A percentile compares a stretch with the other conserved stretches of the same genome.
These are phyloP conservation scores for Colletes gigas DNA, from an alignment of 1,140 invertebrate species.

Conservation along the genomic window DNA sequence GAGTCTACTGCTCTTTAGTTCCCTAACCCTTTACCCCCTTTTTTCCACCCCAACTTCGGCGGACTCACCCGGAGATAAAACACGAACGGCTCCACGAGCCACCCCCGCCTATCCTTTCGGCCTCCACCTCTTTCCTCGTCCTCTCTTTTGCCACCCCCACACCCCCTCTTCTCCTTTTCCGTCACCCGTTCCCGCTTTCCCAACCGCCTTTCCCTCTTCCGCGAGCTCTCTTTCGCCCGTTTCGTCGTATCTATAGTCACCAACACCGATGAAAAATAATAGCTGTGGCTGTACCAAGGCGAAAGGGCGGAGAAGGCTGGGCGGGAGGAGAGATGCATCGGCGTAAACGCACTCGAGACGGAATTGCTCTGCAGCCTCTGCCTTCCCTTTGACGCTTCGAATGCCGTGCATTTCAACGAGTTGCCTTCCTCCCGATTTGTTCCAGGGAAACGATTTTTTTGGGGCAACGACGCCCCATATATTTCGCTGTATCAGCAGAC, in stretches of 20 bases:
- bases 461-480: constrained; percentile 49
- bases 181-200: constrained; percentile 26
- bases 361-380: constrained; percentile 63
- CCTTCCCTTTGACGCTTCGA: constrained; percentile 69
- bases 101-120: constrained; percentile 43
- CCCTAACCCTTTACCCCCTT: constrained; percentile 69
- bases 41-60: constrained; percentile 69
- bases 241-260: constrained; percentile 57
- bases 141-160: constrained; percentile 8
- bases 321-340: constrained; percentile 40
- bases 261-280: constrained; percentile 68
- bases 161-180: constrained; percentile 9
- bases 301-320: constrained; percentile 11
- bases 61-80: constrained; percentile 69
- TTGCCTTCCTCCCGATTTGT: constrained; percentile 67
- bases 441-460: constrained; percentile 63
- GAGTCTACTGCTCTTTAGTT: constrained; percentile 67
- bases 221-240: constrained; percentile 49
- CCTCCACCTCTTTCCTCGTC: constrained; percentile 13
- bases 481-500: constrained; percentile 25
- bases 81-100: constrained; percentile 65
- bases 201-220: constrained; percentile 42
- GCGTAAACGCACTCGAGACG: constrained; percentile 68
- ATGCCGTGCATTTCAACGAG: constrained; percentile 68
- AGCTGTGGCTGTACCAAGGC: constrained; percentile 60